Conservation (phyloP, 2,888 invertebrate genomes). For the Vesta saturnalis region DNA sequence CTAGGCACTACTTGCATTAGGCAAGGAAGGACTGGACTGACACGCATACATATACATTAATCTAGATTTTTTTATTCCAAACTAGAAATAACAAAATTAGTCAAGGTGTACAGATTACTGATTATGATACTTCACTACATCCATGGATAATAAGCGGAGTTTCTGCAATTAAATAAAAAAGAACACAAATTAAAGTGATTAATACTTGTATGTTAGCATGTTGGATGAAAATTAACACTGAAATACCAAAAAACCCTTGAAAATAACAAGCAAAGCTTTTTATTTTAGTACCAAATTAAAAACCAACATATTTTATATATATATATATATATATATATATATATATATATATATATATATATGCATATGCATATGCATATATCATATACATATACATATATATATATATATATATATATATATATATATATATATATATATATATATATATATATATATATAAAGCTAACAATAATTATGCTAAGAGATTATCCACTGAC, state of each 20-base stretch:
- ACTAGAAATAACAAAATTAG: neutral
- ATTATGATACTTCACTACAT: constrained; percentile 52
- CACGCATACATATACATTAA: constrained; percentile 30
- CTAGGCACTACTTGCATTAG: constrained; percentile 28
- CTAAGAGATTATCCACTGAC: constrained; percentile 50
- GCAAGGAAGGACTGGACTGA: constrained; percentile 27
- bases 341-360: too few relatives aligned
- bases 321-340: too few relatives aligned
- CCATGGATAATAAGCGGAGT: constrained; percentile 56
- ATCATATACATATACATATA: too few relatives aligned
- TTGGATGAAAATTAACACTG: neutral
- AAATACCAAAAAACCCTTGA: neutral
- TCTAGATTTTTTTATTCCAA: constrained; percentile 16
- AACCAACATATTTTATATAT: too few relatives aligned
- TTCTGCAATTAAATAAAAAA: constrained; percentile 58
- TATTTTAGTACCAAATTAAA: neutral
- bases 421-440: too few relatives aligned
- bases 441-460: too few relatives aligned
- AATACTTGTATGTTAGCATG: neutral
- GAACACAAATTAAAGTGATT: constrained; percentile 8
- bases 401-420: too few relatives aligned
- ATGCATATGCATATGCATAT: too few relatives aligned
- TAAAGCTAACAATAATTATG: constrained; percentile 53
- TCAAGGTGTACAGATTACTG: constrained; percentile 8
- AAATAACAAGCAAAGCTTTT: neutral